A percentile compares a stretch with the other conserved stretches of the same genome.
Evolutionary conservation across 1,140 invertebrate genomes (phyloP).

Genomic region (Listronotus oregonensis): DNA sequence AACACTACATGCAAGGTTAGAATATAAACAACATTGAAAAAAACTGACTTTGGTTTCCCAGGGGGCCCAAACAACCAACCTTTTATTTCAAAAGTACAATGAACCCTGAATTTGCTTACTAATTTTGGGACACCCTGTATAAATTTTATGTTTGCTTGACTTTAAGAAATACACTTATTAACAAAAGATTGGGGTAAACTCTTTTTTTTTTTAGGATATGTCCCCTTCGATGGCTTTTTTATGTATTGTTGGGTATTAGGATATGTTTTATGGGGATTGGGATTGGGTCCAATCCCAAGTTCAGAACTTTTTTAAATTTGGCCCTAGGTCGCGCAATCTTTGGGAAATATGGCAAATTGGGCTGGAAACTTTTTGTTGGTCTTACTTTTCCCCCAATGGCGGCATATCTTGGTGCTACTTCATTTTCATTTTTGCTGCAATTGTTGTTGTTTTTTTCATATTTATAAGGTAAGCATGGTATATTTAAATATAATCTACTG

Average conservation of each 20-base stretch:
- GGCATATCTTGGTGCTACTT: conserved; percentile 66
- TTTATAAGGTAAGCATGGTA: conserved; percentile 64
- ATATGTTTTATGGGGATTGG: conserved; percentile 81
- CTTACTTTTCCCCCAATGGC: conserved; percentile 77
- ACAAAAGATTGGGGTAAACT: too few relatives aligned
- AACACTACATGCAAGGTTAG: too few relatives aligned
- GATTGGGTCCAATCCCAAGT: conserved; percentile 85
- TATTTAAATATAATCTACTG: too few relatives aligned
- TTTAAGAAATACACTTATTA: too few relatives aligned
- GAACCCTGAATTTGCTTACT: too few relatives aligned
- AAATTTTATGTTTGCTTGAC: too few relatives aligned
- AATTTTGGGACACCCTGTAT: too few relatives aligned
- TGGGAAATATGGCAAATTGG: conserved; percentile 90
- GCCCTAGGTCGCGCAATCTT: conserved; percentile 83
- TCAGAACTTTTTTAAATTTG: conserved; percentile 89
- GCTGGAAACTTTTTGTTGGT: conserved; percentile 87
- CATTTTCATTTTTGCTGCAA: conserved; percentile 73
- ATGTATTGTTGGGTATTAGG: conserved; percentile 73
- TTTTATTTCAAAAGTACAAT: too few relatives aligned
- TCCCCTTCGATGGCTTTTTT: conserved; percentile 72
- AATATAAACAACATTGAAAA: too few relatives aligned
- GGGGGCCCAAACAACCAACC: too few relatives aligned
- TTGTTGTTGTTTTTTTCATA: conserved; percentile 64
- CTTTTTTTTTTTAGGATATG: conserved; percentile 60
- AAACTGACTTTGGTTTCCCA: too few relatives aligned